Base-by-base conservation (phyloP, 2,113 vertebrate species). In the Gobio gobio region DNA sequence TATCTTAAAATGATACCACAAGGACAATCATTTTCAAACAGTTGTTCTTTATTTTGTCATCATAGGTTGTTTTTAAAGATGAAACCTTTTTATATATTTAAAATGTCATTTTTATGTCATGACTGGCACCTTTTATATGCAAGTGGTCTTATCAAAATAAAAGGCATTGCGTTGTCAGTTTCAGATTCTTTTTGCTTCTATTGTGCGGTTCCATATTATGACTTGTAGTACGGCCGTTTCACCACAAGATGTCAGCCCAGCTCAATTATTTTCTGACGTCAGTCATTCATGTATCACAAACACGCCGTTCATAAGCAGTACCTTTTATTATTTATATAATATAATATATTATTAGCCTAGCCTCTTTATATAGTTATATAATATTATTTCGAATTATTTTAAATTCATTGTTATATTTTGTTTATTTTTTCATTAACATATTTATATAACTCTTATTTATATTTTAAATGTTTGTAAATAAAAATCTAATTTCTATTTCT, bases 131-230 rank as follows among this genome's bases (percentile, higher is more conserved):
- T 33, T 76, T 76, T 33, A 76, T 54, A 45, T 49, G 43, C 70
- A 45, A 49, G 40, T 47, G 5, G 24, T 47, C 36, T 64, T 12
- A 49, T 16, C 8, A 64, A 80, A 80, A 64, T 80, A 80, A 80
- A 66, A 43, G 4, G 2, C 5, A 18, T 45, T 63, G 36, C 1
- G 20, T 18, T 63, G 16, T 61, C 56, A 26, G 5, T 78, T 58
- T 54, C 33, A 14, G 5, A 1, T 45, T 10, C 0, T n/a, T 18
- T 78, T 61, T 45, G 8, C 5, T 36, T 29, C 14, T 22, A 14
- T 56, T 29, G 73, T 18, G 33, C 43, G 1, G 9, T 24, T 24
- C 18, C 4, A 56, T 33, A 12, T 56, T 12, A 22, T 12, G 26
- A 51, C 8, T 2, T 77, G 5, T 58, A 58, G 29, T 43, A 43